These are phyloP conservation scores for Apamea monoglypha DNA, from an alignment of 2,888 invertebrate species.

Conservation along the genomic window DNA sequence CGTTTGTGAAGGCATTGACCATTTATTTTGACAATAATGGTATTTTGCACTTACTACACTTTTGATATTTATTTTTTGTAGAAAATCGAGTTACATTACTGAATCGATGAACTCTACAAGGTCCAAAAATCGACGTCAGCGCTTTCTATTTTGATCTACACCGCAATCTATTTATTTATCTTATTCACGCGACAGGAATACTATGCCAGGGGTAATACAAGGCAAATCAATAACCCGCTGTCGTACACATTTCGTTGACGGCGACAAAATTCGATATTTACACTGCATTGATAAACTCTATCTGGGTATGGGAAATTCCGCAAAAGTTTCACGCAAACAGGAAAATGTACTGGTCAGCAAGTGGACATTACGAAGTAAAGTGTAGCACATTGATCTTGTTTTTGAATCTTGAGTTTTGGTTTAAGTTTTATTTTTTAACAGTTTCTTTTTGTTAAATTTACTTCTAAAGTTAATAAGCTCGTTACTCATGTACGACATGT, in stretches of 20 bases:
- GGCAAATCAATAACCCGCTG: slow-evolving; percentile 25
- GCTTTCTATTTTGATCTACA: slow-evolving; percentile 25
- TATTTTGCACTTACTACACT: neutral
- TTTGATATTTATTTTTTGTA: neutral
- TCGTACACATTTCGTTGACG: neutral
- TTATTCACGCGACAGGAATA: slow-evolving; percentile 30
- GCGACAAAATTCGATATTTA: neutral
- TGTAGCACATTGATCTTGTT: neutral
- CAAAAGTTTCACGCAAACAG: slow-evolving; percentile 24
- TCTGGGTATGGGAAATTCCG: neutral
- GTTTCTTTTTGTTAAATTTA: neutral
- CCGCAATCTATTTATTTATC: slow-evolving; percentile 36
- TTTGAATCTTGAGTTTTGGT: neutral
- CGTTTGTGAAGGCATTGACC: neutral
- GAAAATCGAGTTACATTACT: slow-evolving; percentile 3
- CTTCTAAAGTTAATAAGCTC: neutral
- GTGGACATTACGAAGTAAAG: neutral
- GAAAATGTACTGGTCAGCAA: neutral
- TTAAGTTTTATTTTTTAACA: neutral
- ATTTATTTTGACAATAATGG: neutral
- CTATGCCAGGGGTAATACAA: neutral
- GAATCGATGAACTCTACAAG: neutral
- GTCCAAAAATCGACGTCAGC: neutral
- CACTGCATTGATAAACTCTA: neutral
- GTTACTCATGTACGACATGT: neutral